Percentiles rank a stretch among this genome's conserved stretches.
Conservation (phyloP, 2,797 vertebrate species). For the Odontamblyopus rebecca region DNA sequence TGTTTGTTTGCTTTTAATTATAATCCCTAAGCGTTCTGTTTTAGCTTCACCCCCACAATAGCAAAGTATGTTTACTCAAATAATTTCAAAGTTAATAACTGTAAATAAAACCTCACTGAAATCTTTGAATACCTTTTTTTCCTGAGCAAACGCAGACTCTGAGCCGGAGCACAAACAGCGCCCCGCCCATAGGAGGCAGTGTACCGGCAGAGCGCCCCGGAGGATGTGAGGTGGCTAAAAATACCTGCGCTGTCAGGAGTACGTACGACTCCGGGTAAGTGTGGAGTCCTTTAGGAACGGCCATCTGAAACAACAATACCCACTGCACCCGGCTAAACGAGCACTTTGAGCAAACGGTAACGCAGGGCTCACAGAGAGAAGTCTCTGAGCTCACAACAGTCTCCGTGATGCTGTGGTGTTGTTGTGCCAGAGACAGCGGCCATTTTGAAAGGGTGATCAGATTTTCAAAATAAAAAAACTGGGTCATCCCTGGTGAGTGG, state of each 20-base stretch:
- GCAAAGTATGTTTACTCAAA: too few relatives aligned
- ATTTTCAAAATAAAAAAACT: too few relatives aligned
- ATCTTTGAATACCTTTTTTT: background rate
- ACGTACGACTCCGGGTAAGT: slow-evolving; percentile 16
- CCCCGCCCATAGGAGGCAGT: background rate
- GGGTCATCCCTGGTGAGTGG: too few relatives aligned
- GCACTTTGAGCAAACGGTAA: slow-evolving; percentile 16
- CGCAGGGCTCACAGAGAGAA: too few relatives aligned
- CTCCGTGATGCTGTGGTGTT: too few relatives aligned
- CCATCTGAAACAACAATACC: slow-evolving; percentile 33
- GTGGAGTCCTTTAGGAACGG: slow-evolving; percentile 13
- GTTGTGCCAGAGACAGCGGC: too few relatives aligned
- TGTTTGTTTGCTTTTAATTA: too few relatives aligned
- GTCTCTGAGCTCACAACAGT: too few relatives aligned
- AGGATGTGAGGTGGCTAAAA: slow-evolving; percentile 14
- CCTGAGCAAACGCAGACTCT: background rate
- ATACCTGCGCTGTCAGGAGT: slow-evolving; percentile 21
- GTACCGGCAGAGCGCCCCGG: slow-evolving; percentile 5
- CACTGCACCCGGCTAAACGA: slow-evolving; percentile 43
- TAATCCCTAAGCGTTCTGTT: too few relatives aligned
- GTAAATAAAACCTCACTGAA: background rate
- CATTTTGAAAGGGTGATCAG: too few relatives aligned
- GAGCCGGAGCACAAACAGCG: background rate
- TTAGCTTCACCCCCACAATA: too few relatives aligned
- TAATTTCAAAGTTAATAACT: background rate